Evolutionary conservation across 35 echinoderm and acorn worm species (phyloP).

Genomic region (Patiria miniata): DNA sequence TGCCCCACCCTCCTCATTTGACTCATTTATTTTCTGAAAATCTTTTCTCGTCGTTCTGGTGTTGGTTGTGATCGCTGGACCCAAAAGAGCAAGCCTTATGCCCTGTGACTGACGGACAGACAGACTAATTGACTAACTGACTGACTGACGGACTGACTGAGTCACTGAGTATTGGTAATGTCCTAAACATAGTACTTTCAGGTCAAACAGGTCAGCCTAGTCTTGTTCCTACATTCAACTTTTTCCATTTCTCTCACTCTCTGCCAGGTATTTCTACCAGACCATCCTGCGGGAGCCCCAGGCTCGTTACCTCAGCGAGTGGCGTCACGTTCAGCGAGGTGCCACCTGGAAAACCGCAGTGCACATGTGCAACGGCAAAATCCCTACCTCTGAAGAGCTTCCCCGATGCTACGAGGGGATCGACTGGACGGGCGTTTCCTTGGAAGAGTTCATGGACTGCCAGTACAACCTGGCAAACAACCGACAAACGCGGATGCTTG

Average conservation of each 20-base stretch:
- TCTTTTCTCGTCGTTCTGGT: too few species aligned
- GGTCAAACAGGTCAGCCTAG: too few species aligned
- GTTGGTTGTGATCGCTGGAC: too few species aligned
- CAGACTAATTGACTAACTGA: too few species aligned
- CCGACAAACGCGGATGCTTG: slow-evolving; percentile 90
- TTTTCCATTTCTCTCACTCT: background rate
- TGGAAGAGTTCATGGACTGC: slow-evolving; percentile 85
- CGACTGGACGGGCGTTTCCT: slow-evolving; percentile 68
- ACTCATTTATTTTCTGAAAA: too few species aligned
- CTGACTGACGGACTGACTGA: too few species aligned
- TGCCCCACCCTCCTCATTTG: too few species aligned
- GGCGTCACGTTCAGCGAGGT: slow-evolving; percentile 82
- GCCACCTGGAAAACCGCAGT: slow-evolving; percentile 79
- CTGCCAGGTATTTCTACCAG: slow-evolving; percentile 85
- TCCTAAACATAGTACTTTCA: too few species aligned
- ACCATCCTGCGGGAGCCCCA: slow-evolving; percentile 85
- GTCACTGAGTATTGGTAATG: too few species aligned
- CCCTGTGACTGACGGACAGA: too few species aligned
- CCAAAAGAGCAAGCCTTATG: too few species aligned
- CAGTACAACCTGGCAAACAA: slow-evolving; percentile 82
- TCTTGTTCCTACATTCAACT: too few species aligned
- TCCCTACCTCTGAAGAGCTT: slow-evolving; percentile 58
- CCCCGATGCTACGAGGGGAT: slow-evolving; percentile 60
- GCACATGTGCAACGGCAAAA: slow-evolving; percentile 83
- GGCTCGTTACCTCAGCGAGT: slow-evolving; percentile 81